phyloP scores from a whole-genome alignment of 2,888 invertebrate genomes.

The Leptinotarsa peninsularis region DNA sequence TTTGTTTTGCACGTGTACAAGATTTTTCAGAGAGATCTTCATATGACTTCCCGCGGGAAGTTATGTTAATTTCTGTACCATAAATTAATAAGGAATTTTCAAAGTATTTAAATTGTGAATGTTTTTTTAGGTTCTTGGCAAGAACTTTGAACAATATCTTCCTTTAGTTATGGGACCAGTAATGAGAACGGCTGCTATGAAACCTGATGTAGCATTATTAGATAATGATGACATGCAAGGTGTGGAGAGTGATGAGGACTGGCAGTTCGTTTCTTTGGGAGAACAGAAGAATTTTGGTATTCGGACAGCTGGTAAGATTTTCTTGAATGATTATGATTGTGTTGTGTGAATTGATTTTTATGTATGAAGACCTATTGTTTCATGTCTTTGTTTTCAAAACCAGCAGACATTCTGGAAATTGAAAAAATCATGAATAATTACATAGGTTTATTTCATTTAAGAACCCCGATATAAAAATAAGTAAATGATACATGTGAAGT shows the following conservation, averaged over 20 bases:
- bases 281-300: slow-evolving; percentile 97
- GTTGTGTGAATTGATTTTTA: neutral
- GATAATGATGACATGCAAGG: slow-evolving; percentile 88
- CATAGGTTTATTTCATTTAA: too few relatives aligned
- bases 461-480: too few relatives aligned
- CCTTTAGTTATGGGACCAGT: slow-evolving; percentile 97
- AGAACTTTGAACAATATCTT: slow-evolving; percentile 89
- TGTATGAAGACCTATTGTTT: slow-evolving; percentile 1
- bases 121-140: slow-evolving; percentile 69
- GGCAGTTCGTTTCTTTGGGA: slow-evolving; percentile 94
- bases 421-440: too few relatives aligned
- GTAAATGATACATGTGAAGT: too few relatives aligned
- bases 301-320: slow-evolving; percentile 79
- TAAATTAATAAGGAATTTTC: too few relatives aligned
- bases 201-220: slow-evolving; percentile 91
- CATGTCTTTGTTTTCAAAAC: too few relatives aligned
- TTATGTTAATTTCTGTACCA: too few relatives aligned
- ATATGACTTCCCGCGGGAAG: too few relatives aligned
- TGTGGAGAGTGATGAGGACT: slow-evolving; percentile 88
- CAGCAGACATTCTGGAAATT: too few relatives aligned
- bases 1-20: too few relatives aligned
- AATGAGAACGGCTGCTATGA: slow-evolving; percentile 90
- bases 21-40: too few relatives aligned
- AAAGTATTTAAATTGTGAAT: neutral
- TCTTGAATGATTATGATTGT: neutral